These are phyloP conservation scores for Pseudomyrmex sp. DNA, from an alignment of 1,140 invertebrate genomes.

Conservation along the genomic window DNA sequence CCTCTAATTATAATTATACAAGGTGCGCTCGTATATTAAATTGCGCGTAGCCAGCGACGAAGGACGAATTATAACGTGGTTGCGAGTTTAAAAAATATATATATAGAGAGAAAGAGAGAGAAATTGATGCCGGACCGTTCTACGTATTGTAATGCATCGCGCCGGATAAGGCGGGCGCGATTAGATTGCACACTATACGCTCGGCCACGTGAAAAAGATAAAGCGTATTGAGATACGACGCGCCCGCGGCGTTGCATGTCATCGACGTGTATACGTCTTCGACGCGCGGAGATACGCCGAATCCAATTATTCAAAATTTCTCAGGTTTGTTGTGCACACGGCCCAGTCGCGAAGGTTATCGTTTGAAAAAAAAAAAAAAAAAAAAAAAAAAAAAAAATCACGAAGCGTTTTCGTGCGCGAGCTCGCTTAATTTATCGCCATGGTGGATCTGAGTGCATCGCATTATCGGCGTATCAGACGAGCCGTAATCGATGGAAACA, in stretches of 20 bases:
- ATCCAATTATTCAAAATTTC: constrained; percentile 12
- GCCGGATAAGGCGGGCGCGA: constrained; percentile 51
- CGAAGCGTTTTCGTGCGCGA: constrained; percentile 16
- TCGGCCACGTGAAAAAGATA: constrained; percentile 54
- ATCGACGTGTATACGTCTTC: not conserved
- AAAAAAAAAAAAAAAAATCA: no score
- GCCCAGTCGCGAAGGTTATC: not conserved
- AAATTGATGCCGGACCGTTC: constrained; percentile 70
- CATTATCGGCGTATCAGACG: constrained; percentile 48
- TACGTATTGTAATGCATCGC: constrained; percentile 64
- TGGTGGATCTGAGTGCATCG: constrained; percentile 30
- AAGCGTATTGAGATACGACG: constrained; percentile 25
- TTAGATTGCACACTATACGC: constrained; percentile 56
- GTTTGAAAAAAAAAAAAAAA: no score
- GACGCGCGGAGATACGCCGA: not conserved
- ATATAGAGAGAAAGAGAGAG: not conserved
- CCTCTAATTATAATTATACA: not conserved
- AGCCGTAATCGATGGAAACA: constrained; percentile 55
- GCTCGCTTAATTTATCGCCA: constrained; percentile 38
- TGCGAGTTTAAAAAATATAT: not conserved
- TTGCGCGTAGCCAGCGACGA: constrained; percentile 14
- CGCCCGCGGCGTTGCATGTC: not conserved
- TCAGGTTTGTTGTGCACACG: not conserved
- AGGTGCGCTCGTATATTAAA: constrained; percentile 29
- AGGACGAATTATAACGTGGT: constrained; percentile 20